Conservation (phyloP, 2,888 invertebrate genomes). For the Polyommatus iphigenia region DNA sequence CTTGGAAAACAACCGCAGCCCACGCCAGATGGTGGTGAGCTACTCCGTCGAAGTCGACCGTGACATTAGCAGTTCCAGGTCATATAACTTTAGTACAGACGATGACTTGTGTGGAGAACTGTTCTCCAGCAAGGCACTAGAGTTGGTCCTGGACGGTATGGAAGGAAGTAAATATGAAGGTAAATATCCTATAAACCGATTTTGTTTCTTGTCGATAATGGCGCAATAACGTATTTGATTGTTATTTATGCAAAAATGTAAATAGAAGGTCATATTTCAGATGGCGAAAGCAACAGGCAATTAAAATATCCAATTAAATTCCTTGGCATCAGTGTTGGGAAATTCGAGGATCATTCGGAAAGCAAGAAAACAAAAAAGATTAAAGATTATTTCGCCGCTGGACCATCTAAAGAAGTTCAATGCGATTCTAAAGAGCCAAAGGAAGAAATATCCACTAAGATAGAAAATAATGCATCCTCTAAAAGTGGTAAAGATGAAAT, state of each 20-base stretch:
- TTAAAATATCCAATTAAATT: constrained; percentile 82
- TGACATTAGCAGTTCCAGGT: constrained; percentile 83
- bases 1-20: constrained; percentile 89
- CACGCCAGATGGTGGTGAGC: constrained; percentile 88
- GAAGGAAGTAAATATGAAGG: constrained; percentile 66
- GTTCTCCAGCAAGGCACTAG: constrained; percentile 83
- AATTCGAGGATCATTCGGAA: constrained; percentile 83
- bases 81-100: constrained; percentile 78
- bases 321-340: constrained; percentile 88
- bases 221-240: neutral
- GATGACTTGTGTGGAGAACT: constrained; percentile 83
- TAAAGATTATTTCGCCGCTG: constrained; percentile 79
- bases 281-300: constrained; percentile 59
- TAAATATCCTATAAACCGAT: constrained; percentile 39
- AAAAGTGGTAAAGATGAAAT: constrained; percentile 58
- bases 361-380: constrained; percentile 78
- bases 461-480: constrained; percentile 27
- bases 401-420: constrained; percentile 52
- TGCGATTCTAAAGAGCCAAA: constrained; percentile 34
- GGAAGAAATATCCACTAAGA: constrained; percentile 29
- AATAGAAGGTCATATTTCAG: constrained; percentile 48
- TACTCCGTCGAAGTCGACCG: constrained; percentile 80
- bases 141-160: constrained; percentile 83
- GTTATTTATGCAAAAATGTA: neutral
- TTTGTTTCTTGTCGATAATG: neutral